Evolutionary conservation across 2,888 invertebrate genomes (phyloP).

Genomic region (Andrena bucephala): DNA sequence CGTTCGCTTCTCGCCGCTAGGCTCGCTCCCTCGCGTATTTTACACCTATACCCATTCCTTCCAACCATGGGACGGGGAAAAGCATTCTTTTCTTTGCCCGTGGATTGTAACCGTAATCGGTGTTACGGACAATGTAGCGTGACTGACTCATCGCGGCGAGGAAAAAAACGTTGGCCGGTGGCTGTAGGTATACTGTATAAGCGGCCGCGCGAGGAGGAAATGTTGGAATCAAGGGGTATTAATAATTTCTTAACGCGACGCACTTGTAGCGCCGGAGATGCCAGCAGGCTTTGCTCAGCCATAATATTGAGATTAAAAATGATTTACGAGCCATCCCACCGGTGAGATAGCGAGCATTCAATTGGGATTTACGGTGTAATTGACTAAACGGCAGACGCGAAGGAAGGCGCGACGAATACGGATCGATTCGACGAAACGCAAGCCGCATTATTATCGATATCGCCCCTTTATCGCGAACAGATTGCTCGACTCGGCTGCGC

Average conservation of each 20-base stretch:
- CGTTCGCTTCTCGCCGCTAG: background rate
- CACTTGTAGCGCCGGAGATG: slow-evolving; percentile 24
- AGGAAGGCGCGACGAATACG: slow-evolving; percentile 19
- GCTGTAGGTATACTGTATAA: background rate
- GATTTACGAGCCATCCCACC: slow-evolving; percentile 45
- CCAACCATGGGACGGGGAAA: background rate
- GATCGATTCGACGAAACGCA: slow-evolving; percentile 27
- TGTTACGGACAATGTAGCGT: slow-evolving; percentile 24
- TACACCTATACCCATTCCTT: no score
- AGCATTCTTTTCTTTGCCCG: slow-evolving; percentile 9
- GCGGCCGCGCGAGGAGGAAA: slow-evolving; percentile 18
- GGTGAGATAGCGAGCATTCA: slow-evolving; percentile 31
- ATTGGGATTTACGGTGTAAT: slow-evolving; percentile 50
- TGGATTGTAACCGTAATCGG: slow-evolving; percentile 17
- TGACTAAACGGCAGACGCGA: slow-evolving; percentile 29
- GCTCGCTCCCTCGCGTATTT: no score
- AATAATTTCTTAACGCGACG: slow-evolving; percentile 56
- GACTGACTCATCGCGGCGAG: slow-evolving; percentile 8
- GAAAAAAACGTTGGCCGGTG: slow-evolving; percentile 11
- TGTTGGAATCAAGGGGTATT: slow-evolving; percentile 50
- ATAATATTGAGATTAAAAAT: slow-evolving; percentile 58
- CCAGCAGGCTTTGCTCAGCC: slow-evolving; percentile 40
- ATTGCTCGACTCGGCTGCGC: background rate
- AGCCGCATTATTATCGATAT: background rate
- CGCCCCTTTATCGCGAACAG: background rate